phyloP scores from a whole-genome alignment of 2,113 vertebrate genomes.

The Sorex fumeus region DNA sequence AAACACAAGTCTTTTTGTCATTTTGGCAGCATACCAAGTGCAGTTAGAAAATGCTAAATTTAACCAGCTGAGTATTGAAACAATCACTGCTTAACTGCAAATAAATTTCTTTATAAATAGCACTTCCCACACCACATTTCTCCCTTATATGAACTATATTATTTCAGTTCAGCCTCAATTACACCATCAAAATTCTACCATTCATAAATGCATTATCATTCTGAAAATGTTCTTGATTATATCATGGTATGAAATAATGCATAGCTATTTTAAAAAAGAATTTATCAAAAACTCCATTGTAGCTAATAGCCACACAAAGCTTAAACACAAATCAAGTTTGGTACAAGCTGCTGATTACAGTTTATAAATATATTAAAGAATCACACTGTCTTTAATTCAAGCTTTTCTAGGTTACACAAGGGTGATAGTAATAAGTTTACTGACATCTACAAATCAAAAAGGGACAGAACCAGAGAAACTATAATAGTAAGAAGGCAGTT shows the following conservation, averaged over 20 bases:
- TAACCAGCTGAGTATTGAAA: constrained; percentile 62
- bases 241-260: constrained; percentile 12
- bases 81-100: constrained; percentile 24
- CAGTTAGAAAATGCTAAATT: constrained; percentile 42
- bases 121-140: constrained; percentile 62
- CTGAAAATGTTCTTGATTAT: constrained; percentile 60
- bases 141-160: constrained; percentile 60
- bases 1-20: constrained; percentile 39
- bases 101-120: constrained; percentile 50
- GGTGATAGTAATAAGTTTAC: not conserved
- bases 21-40: constrained; percentile 38
- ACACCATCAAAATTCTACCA: constrained; percentile 58
- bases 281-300: not conserved
- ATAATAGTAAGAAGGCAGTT: too few species aligned
- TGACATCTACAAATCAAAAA: not conserved
- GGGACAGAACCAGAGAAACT: too few species aligned
- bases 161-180: constrained; percentile 74
- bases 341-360: constrained; percentile 12
- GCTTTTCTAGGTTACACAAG: not conserved
- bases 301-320: constrained; percentile 52
- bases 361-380: not conserved
- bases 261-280: not conserved
- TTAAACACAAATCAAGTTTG: constrained; percentile 57
- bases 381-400: constrained; percentile 2
- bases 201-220: constrained; percentile 55